These are phyloP conservation scores for Druon quercuslanigerum DNA, from an alignment of 1,140 invertebrate species.

Conservation along the genomic window DNA sequence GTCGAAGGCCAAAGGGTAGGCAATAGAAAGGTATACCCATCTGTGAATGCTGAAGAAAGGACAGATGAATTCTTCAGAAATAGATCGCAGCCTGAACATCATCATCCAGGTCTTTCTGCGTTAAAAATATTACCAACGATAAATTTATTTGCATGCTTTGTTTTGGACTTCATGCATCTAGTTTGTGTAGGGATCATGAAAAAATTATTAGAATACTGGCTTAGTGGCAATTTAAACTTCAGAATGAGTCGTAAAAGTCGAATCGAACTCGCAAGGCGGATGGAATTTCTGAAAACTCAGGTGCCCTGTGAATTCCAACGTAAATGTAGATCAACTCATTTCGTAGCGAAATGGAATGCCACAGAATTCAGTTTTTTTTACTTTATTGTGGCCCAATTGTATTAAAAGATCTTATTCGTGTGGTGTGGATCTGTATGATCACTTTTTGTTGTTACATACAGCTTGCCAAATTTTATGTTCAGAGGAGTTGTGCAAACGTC, in stretches of 20 bases:
- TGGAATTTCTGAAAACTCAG: not conserved
- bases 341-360: not conserved
- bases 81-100: not conserved
- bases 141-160: not conserved
- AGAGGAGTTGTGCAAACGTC: constrained; percentile 32
- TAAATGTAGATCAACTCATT: not conserved
- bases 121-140: not conserved
- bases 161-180: not conserved
- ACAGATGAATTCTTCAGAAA: not conserved
- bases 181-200: not conserved
- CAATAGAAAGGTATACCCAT: constrained; percentile 18
- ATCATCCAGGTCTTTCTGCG: not conserved
- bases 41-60: not conserved
- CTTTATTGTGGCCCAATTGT: constrained; percentile 43
- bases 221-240: not conserved
- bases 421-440: constrained; percentile 32
- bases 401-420: constrained; percentile 36
- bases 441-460: constrained; percentile 47
- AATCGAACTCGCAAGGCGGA: not conserved
- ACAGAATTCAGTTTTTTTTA: constrained; percentile 28
- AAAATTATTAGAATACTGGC: not conserved
- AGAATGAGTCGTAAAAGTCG: not conserved
- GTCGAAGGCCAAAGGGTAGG: not conserved
- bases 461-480: constrained; percentile 47
- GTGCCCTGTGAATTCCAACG: not conserved